A percentile compares a stretch with the other conserved stretches of the same genome.
These are phyloP conservation scores for Melieria crassipennis DNA, from an alignment of 2,888 invertebrate genomes.

Conservation along the genomic window DNA sequence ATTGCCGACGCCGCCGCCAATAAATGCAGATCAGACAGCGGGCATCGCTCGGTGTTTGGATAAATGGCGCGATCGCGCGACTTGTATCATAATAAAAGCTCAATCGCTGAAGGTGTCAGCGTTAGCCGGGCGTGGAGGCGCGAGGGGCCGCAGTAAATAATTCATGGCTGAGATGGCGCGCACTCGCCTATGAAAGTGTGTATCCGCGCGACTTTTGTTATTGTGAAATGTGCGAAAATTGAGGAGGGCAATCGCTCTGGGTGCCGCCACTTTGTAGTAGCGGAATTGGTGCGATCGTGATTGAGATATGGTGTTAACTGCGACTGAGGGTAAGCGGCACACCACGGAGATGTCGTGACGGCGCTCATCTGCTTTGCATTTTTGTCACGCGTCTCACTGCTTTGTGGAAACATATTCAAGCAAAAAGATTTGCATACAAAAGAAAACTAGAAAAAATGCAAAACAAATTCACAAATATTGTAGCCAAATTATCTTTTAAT, in stretches of 20 bases:
- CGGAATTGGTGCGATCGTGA: conserved; percentile 24
- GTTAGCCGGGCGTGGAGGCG: neutral
- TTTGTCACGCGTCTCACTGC: neutral
- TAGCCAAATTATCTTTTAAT: too few relatives aligned
- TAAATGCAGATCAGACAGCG: neutral
- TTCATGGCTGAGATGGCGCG: neutral
- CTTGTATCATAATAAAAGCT: conserved; percentile 30
- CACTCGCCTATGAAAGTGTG: neutral
- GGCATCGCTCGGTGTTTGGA: conserved; percentile 24
- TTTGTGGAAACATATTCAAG: too few relatives aligned
- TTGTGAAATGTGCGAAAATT: conserved; percentile 28
- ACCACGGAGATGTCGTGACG: too few relatives aligned
- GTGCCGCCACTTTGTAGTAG: conserved; percentile 23
- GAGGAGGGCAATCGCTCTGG: conserved; percentile 8
- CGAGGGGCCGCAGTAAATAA: neutral
- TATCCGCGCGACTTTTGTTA: neutral
- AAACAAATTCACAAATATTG: too few relatives aligned
- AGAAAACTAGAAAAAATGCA: too few relatives aligned
- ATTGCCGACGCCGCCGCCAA: neutral
- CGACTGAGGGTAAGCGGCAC: too few relatives aligned
- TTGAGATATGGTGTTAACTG: conserved; percentile 28
- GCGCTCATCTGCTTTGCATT: conserved; percentile 1
- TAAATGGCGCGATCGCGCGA: conserved; percentile 36
- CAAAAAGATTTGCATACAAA: too few relatives aligned
- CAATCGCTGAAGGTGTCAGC: conserved; percentile 2